Conservation (phyloP, 2,888 invertebrate species). For the Melanotus villosus region DNA sequence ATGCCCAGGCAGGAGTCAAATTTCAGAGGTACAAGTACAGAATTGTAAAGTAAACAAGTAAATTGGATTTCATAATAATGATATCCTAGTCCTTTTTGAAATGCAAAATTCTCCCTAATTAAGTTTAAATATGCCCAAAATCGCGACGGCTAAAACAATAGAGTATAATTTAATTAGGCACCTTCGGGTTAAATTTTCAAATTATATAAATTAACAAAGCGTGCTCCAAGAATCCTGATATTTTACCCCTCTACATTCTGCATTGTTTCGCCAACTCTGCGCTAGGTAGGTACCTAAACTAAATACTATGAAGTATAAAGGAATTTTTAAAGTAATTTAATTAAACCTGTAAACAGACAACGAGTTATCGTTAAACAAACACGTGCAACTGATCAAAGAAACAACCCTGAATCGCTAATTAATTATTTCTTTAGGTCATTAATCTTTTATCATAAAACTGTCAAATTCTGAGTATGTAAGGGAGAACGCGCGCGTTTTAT, state of each 20-base stretch:
- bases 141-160: neutral
- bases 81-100: neutral
- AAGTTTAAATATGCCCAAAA: conserved; percentile 8
- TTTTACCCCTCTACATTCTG: neutral
- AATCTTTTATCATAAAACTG: too few relatives aligned
- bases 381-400: too few relatives aligned
- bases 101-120: conserved; percentile 13
- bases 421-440: too few relatives aligned
- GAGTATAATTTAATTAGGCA: neutral
- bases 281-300: too few relatives aligned
- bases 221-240: neutral
- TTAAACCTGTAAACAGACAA: too few relatives aligned
- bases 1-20: neutral
- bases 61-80: conserved; percentile 17
- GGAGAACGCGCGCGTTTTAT: too few relatives aligned
- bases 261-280: neutral
- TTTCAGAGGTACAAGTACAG: neutral
- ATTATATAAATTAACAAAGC: neutral
- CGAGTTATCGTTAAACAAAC: too few relatives aligned
- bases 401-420: too few relatives aligned
- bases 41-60: conserved; percentile 18
- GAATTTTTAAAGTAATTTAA: too few relatives aligned
- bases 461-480: too few relatives aligned
- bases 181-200: neutral
- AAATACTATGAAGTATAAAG: too few relatives aligned